phyloP scores from a whole-genome alignment of 2,797 vertebrate genomes.

The Lacerta bilineata region DNA sequence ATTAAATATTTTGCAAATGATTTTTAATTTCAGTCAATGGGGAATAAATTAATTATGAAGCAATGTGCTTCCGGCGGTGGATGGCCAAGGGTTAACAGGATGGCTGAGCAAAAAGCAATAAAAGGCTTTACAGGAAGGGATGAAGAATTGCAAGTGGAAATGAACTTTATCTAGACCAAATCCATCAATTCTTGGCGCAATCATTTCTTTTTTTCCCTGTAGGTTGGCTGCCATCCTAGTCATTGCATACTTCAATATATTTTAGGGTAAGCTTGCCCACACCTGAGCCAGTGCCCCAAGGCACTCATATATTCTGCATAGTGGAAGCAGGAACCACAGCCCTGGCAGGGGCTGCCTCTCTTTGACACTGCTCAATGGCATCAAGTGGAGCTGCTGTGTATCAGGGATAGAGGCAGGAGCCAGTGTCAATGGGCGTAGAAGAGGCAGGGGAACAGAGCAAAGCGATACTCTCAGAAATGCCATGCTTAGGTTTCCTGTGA shows the following conservation, averaged over 20 bases:
- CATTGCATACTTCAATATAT: neutral
- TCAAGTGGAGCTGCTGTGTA: too few relatives aligned
- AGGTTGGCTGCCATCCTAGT: neutral
- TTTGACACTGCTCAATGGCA: neutral
- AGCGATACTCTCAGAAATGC: neutral
- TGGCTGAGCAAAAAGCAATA: neutral
- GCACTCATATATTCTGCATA: neutral
- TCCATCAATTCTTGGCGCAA: neutral
- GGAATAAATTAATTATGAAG: constrained; percentile 46
- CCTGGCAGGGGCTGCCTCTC: neutral
- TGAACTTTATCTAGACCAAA: neutral
- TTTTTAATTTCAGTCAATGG: constrained; percentile 17
- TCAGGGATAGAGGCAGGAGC: too few relatives aligned
- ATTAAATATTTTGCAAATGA: constrained; percentile 57
- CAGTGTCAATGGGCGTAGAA: too few relatives aligned
- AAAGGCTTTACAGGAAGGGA: constrained; percentile 6
- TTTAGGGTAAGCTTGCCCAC: neutral
- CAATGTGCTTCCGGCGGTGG: constrained; percentile 3
- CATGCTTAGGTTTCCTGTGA: too few relatives aligned
- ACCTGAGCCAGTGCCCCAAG: neutral
- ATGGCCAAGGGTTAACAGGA: neutral
- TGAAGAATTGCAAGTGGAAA: neutral
- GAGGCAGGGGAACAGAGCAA: too few relatives aligned
- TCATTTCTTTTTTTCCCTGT: neutral
- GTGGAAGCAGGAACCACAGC: neutral